Base-by-base conservation (phyloP, 1,140 invertebrate genomes). In the Drosophila elegans region DNA sequence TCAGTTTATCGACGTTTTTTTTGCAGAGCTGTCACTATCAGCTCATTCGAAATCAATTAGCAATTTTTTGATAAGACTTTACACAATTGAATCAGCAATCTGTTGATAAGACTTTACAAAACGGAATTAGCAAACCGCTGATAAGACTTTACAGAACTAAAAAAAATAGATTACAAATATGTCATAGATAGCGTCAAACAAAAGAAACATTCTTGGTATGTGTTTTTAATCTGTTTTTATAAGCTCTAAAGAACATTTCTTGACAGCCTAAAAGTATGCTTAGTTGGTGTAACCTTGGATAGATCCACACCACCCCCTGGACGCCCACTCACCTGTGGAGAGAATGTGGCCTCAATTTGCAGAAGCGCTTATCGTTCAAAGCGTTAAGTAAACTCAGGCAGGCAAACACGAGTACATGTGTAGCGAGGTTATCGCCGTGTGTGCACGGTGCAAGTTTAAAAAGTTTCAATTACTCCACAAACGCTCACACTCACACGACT, bases 331-430 rank as follows among this genome's bases (percentile, higher is more conserved):
- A 81, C 61, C 66, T 77, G 46, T 44, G 32, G 16, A 46, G 59
- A 46, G 56, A 82, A 83, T 82, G 49, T 74, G 74, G 74, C 80
- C 79, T 75, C 80, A 83, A 82, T 74, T 82, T 78, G 74, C 79
- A 82, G 79, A 78, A 76, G 54, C 63, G 68, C 63, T 84, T 84
- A 85, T 84, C 80, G 66, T 79, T 72, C 53, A 80, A 75, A 84
- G 73, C 75, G 73, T 69, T 77, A 85, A 77, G 81, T 66, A 73
- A 85, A 84, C 72, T 45, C 56, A 59, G 68, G 21, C 57, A 45
- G 44, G 39, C 62, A 68, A 63, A 63, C 66, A 72, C 6, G 12
- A 12, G 51, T 55, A 63, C 60, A 51, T 73, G 68, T 59, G 49
- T 62, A 52, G 39, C 59, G 38, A 49, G 36, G 54, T 42, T 60